phyloP scores from a whole-genome alignment of 2,888 invertebrate genomes.

The Blomia tropicalis region DNA sequence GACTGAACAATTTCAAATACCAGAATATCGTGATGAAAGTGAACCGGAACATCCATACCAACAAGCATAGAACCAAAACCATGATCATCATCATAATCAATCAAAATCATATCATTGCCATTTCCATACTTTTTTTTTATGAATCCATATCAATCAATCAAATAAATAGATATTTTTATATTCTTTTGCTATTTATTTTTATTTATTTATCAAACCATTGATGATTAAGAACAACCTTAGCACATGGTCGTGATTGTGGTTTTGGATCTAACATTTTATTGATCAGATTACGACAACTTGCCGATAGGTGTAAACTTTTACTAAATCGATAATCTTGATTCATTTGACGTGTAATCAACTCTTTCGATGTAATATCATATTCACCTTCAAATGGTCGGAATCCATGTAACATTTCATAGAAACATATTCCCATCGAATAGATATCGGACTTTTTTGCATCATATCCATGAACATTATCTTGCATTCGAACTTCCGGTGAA shows the following conservation, averaged over 20 bases:
- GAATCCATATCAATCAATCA: not conserved
- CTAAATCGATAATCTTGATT: not conserved
- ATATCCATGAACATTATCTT: not conserved
- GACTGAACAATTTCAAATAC: not conserved
- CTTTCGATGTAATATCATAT: not conserved
- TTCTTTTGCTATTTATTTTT: not conserved
- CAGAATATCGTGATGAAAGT: not conserved
- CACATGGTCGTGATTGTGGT: not conserved
- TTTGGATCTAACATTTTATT: not conserved
- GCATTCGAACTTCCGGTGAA: not conserved
- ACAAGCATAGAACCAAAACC: too few species aligned
- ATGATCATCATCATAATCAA: too few species aligned
- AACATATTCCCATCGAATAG: constrained; percentile 8
- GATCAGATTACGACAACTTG: not conserved
- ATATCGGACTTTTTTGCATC: constrained; percentile 8
- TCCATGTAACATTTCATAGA: not conserved
- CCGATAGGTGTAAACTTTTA: not conserved
- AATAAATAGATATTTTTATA: not conserved
- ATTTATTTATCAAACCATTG: not conserved
- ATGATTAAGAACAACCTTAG: not conserved
- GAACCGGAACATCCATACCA: too few species aligned
- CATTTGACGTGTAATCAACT: not conserved
- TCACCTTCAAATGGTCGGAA: constrained; percentile 6
- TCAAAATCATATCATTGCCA: too few species aligned
- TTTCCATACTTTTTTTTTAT: not conserved